Evolutionary conservation across 1,140 invertebrate species (phyloP), one percentile per base, ranked within the genome.

Genomic region (Pseudoatta argentina): DNA sequence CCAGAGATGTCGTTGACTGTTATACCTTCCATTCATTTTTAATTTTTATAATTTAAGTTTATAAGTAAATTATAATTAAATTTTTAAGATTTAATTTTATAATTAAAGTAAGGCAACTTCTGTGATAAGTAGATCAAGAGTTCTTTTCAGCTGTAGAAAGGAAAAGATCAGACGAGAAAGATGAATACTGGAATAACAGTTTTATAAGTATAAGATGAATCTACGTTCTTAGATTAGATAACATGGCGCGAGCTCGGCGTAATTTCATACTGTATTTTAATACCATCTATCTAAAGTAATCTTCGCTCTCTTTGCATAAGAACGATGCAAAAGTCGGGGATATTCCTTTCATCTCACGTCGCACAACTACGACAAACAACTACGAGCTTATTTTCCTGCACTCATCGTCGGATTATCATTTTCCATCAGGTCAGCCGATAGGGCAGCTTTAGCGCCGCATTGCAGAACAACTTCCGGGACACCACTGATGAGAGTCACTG

Each of bases 391-490:
- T 34, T 61, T 82, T 48, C 8, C 66, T 18, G 8, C 16, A n/a
- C 8, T 61, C 24, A n/a, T 34, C 53, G 55, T 39, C n/a, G 30
- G 21, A 73, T 83, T 75, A 55, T 63, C 12, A 61, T 75, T 83
- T 48, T 51, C 14, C 6, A 6, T 24, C 55, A 21, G 69, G 18
- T 75, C 69, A 57, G 3, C 39, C 16, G 78, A 73, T 61, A 27
- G 24, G 27, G 79, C 55, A 34, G 34, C 12, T 61, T 61, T 48
- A 18, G 21, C n/a, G 24, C 1, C 39, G 39, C 69, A 21, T 61
- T 73, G 79, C 67, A 61, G 75, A 83, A 24, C 21, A 51, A 73
- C 14, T 75, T 83, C 69, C 55, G n/a, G 14, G 69, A 44, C 8
- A 10, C 14, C 48, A 61, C 39, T 4, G 12, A 75, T 73, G 69